Conservation (phyloP, 2,113 vertebrate species). For the Okapia johnstoni region DNA sequence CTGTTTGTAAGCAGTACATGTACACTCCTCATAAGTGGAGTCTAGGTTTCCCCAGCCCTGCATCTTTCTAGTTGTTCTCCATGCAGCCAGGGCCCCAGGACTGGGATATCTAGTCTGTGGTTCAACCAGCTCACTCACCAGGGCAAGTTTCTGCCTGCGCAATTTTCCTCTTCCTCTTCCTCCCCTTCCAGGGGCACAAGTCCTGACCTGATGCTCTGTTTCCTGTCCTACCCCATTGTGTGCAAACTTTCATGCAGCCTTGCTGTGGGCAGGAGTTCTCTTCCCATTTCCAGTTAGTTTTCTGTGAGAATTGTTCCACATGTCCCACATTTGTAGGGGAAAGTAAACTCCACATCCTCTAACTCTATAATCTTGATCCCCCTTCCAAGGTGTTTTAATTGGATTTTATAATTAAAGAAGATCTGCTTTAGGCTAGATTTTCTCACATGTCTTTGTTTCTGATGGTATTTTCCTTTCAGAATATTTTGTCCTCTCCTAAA, state of each 20-base stretch:
- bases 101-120: not conserved
- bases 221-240: not conserved
- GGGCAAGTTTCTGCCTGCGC: not conserved
- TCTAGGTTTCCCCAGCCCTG: not conserved
- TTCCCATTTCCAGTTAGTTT: not conserved
- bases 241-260: not conserved
- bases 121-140: not conserved
- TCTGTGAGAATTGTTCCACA: not conserved
- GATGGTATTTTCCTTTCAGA: not conserved
- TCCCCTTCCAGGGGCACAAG: not conserved
- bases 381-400: not conserved
- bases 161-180: not conserved
- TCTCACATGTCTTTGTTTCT: not conserved
- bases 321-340: not conserved
- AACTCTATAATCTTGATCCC: not conserved
- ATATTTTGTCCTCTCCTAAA: not conserved
- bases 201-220: not conserved
- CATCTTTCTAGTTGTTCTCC: not conserved
- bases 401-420: not conserved
- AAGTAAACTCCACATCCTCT: not conserved
- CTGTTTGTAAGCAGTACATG: not conserved
- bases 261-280: too few species aligned
- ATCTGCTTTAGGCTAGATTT: not conserved
- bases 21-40: rapidly evolving
- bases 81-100: not conserved